These are phyloP conservation scores for Heliornis fulica DNA, from an alignment of 2,113 vertebrate genomes.

Conservation along the genomic window DNA sequence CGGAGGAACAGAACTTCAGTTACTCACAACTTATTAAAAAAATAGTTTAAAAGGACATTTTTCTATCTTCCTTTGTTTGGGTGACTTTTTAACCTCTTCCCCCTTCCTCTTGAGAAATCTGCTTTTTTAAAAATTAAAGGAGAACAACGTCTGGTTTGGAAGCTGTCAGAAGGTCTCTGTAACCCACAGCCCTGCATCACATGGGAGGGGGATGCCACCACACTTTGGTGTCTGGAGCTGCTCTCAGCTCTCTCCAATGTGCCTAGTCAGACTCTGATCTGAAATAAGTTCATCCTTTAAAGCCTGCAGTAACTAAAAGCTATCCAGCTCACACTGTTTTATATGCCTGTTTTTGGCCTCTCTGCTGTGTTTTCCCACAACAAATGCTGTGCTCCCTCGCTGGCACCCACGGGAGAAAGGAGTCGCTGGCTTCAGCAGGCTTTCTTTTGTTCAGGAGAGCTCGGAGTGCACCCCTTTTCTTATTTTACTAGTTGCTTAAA, in stretches of 20 bases:
- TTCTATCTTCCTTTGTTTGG: not conserved
- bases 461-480: not conserved
- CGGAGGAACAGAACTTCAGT: not conserved
- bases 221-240: fast-evolving
- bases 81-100: not conserved
- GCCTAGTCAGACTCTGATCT: not conserved
- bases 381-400: not conserved
- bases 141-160: not conserved
- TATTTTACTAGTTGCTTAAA: not conserved
- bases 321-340: not conserved
- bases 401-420: not conserved
- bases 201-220: not conserved
- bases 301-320: not conserved
- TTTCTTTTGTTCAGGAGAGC: not conserved
- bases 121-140: constrained; percentile 1
- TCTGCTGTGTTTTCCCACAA: not conserved
- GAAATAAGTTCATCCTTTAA: not conserved
- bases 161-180: not conserved
- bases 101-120: not conserved
- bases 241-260: not conserved
- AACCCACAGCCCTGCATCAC: not conserved
- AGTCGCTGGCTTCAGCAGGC: not conserved
- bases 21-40: not conserved
- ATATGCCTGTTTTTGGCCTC: not conserved
- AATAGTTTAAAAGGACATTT: not conserved